These are phyloP conservation scores for Selene dorsalis DNA, from an alignment of 2,797 vertebrate genomes.

Conservation along the genomic window DNA sequence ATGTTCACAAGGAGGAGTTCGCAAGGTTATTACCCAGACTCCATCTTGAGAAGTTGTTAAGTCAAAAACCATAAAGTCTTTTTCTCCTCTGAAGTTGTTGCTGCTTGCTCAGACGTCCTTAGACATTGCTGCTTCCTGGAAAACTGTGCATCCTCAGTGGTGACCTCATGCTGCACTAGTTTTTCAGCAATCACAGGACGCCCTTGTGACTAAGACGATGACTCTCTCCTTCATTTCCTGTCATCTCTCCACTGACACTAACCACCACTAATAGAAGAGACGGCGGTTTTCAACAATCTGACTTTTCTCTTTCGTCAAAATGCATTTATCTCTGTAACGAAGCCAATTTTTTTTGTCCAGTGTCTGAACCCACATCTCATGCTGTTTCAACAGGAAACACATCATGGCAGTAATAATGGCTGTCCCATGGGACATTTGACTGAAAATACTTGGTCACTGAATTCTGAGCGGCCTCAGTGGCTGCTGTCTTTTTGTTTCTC, in stretches of 20 bases:
- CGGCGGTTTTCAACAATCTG: neutral
- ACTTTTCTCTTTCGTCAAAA: neutral
- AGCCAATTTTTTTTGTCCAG: neutral
- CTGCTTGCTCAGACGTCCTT: neutral
- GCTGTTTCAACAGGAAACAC: slow-evolving; percentile 28
- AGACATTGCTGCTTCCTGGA: slow-evolving; percentile 5
- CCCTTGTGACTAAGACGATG: neutral
- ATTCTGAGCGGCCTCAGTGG: neutral
- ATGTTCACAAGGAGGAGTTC: slow-evolving; percentile 48
- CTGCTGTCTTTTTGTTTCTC: neutral
- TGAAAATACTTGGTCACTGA: neutral
- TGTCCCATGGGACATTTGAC: neutral
- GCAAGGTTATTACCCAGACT: slow-evolving; percentile 38
- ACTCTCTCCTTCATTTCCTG: neutral
- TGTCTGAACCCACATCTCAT: neutral
- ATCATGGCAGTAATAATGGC: neutral
- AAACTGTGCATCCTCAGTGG: slow-evolving; percentile 1
- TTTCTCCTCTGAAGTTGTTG: neutral
- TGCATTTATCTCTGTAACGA: neutral
- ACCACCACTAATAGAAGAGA: neutral
- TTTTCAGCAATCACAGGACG: neutral
- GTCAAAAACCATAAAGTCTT: slow-evolving; percentile 8
- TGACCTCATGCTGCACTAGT: slow-evolving; percentile 25
- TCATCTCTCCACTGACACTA: neutral
- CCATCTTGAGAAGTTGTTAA: slow-evolving; percentile 19